phyloP scores from a whole-genome alignment of 2,888 invertebrate species.

The Scaptomyza flava region DNA sequence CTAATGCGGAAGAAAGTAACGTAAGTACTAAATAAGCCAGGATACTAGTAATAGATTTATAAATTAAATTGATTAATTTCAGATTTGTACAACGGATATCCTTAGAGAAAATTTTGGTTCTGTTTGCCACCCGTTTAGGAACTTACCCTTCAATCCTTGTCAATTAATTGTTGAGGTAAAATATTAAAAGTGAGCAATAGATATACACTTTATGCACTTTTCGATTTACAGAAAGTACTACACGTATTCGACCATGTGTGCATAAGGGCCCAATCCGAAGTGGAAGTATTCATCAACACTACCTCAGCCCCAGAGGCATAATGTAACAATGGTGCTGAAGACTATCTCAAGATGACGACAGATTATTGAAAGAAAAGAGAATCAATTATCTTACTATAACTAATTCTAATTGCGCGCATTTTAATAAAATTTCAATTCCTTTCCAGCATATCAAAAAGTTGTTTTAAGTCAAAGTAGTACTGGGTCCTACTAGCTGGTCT shows the following conservation, averaged over 20 bases:
- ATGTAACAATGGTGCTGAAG: not conserved
- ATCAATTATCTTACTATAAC: no score
- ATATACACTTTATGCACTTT: not conserved
- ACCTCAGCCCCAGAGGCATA: not conserved
- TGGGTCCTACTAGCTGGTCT: not conserved
- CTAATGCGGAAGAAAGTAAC: not conserved
- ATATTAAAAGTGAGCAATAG: not conserved
- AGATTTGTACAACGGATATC: not conserved
- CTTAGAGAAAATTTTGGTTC: rapidly evolving
- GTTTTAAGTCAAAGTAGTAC: conserved; percentile 1
- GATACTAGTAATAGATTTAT: not conserved
- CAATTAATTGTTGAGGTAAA: not conserved
- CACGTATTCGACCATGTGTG: not conserved
- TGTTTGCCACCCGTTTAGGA: rapidly evolving
- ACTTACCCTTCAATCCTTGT: not conserved
- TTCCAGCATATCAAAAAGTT: conserved; percentile 2
- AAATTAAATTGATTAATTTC: not conserved
- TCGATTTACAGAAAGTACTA: not conserved
- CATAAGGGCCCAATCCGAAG: not conserved
- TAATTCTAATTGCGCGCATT: not conserved
- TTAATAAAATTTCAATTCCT: conserved; percentile 21
- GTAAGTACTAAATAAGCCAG: conserved; percentile 2
- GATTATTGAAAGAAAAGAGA: not conserved
- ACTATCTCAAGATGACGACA: not conserved
- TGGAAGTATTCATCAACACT: no score